Conservation (phyloP, 2,888 invertebrate genomes). For the Agriotes lineatus region DNA sequence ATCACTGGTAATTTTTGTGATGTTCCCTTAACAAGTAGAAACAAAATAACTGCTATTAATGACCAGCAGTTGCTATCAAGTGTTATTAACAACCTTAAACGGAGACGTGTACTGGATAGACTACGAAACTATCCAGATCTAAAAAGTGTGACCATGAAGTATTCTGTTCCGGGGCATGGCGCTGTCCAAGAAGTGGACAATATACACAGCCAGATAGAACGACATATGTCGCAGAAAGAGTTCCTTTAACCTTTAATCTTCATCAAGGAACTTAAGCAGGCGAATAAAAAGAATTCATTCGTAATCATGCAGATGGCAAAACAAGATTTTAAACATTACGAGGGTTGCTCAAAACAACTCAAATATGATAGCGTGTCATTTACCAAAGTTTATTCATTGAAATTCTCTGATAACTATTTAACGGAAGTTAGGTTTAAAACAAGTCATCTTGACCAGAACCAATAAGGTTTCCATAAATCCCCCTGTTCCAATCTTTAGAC, state of each 20-base stretch:
- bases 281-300: slow-evolving; percentile 40
- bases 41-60: too few relatives aligned
- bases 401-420: too few relatives aligned
- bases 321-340: slow-evolving; percentile 39
- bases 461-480: not conserved
- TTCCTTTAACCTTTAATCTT: too few relatives aligned
- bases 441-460: not conserved
- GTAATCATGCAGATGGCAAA: slow-evolving; percentile 37
- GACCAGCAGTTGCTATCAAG: too few relatives aligned
- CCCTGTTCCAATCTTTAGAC: not conserved
- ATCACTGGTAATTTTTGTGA: too few relatives aligned
- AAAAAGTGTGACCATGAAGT: too few relatives aligned
- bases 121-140: slow-evolving; percentile 32
- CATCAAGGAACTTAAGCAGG: slow-evolving; percentile 34
- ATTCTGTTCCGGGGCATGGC: too few relatives aligned
- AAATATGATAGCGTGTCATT: slow-evolving; percentile 27
- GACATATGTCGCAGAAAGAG: slow-evolving; percentile 30
- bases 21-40: too few relatives aligned
- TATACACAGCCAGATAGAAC: slow-evolving; percentile 42
- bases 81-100: too few relatives aligned
- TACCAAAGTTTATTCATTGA: not conserved
- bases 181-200: slow-evolving; percentile 47
- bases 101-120: slow-evolving; percentile 36
- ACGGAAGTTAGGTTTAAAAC: not conserved
- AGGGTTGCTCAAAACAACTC: slow-evolving; percentile 28